Conservation (phyloP, 2,888 invertebrate species). For the Drosophila peninsularis region DNA sequence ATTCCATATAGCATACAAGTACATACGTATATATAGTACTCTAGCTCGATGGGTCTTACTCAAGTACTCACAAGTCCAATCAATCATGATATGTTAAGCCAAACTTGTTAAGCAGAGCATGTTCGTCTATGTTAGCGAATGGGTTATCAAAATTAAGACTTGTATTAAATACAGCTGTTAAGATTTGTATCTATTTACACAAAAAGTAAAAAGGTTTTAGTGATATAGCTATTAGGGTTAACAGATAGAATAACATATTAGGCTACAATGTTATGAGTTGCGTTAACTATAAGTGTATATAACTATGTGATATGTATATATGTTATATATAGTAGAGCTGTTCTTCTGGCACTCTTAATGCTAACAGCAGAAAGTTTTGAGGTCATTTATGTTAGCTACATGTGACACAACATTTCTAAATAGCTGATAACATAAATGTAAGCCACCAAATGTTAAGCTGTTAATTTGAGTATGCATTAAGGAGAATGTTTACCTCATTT, state of each 20-base stretch:
- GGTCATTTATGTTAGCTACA: background rate
- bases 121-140: background rate
- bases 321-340: background rate
- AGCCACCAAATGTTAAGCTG: background rate
- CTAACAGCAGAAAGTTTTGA: background rate
- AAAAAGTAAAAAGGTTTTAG: background rate
- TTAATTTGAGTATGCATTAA: too few species aligned
- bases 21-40: background rate
- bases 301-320: too few species aligned
- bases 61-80: slow-evolving; percentile 27
- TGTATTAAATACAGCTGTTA: background rate
- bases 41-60: slow-evolving; percentile 13
- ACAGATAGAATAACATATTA: background rate
- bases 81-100: background rate
- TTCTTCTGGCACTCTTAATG: slow-evolving; percentile 11
- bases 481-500: too few species aligned
- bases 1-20: slow-evolving; percentile 7
- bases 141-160: background rate
- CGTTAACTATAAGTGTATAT: background rate
- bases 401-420: background rate
- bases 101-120: background rate
- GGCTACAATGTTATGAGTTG: background rate
- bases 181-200: background rate
- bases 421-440: background rate
- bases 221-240: background rate